Evolutionary conservation across 1,140 invertebrate genomes (phyloP), one percentile per base, ranked within the genome.

Genomic region (Monochamus saltuarius): DNA sequence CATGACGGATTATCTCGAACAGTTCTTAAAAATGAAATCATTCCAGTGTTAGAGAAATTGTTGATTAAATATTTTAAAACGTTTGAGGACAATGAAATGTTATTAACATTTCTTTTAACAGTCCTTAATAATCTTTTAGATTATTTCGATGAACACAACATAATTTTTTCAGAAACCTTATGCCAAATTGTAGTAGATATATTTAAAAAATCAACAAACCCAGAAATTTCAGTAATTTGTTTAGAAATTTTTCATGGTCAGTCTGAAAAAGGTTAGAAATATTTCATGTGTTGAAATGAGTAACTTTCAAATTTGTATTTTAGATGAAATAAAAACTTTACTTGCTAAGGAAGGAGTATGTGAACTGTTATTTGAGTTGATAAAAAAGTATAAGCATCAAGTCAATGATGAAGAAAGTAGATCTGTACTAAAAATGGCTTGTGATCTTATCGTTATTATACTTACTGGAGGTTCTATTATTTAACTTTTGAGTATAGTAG

Each of bases 371-470:
- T 85, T 90, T 70, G 79, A 83, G 60, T 80, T 93, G 7, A 77
- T 94, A 19, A 87, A 91, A 69, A 85, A 89, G 70, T 84, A 91
- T 70, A 79, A 85, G 67, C 69, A 55, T 72, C 64, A 75, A 57
- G 74, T 82, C 43, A 83, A 83, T 53, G 84, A 85, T 64, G 82
- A 85, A 63, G 90, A 92, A 61, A 86, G 87, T 22, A 81, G 87
- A 61, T 84, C 85, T 6, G 78, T 90, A 1, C 81, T 92, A 72
- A 94, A 93, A 77, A 83, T 90, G 69, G 89, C 91, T 43, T 93
- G 91, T 73, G 91, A 94, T 77, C 80, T 95, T 0, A 85, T 95
- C 51, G 86, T 94, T 16, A 81, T 92, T 34, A 86, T 94, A 40
- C 77, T 94, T 19, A 93, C 90, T 56, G 91, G 90, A 79, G 91